Conservation (phyloP, 1,140 invertebrate species). For the Drosophila tani region DNA sequence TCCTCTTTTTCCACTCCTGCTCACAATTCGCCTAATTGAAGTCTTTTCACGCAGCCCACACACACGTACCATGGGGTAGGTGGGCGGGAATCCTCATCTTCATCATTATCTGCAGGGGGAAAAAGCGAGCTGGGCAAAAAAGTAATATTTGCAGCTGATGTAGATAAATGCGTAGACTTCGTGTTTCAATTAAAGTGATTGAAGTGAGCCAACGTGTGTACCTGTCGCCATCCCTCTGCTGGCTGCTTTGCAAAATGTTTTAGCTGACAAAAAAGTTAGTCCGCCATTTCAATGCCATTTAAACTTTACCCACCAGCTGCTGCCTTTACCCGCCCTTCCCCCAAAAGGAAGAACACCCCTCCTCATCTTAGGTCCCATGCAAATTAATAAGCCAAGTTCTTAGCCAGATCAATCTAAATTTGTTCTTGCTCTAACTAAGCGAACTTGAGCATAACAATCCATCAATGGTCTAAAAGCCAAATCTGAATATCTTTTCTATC, state of each 20-base stretch:
- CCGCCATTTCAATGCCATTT: constrained; percentile 54
- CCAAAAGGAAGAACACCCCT: too few relatives aligned
- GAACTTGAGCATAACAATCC: constrained; percentile 54
- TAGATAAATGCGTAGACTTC: constrained; percentile 83
- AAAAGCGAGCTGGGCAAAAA: constrained; percentile 35
- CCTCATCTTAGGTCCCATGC: constrained; percentile 24
- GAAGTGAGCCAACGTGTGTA: constrained; percentile 59
- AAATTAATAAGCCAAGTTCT: constrained; percentile 78
- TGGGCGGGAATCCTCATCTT: constrained; percentile 12
- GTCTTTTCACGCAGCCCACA: constrained; percentile 71
- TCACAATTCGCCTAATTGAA: constrained; percentile 77
- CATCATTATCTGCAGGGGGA: constrained; percentile 51
- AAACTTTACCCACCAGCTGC: constrained; percentile 63
- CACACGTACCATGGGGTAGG: constrained; percentile 19
- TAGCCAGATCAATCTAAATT: constrained; percentile 79
- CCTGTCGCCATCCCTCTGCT: not conserved
- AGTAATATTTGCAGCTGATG: constrained; percentile 81
- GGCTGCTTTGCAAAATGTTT: constrained; percentile 62
- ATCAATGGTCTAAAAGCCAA: constrained; percentile 46
- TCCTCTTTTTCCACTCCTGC: constrained; percentile 7
- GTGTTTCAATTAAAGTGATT: constrained; percentile 83
- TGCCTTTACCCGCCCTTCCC: constrained; percentile 8
- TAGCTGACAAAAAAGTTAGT: constrained; percentile 67
- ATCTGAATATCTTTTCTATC: constrained; percentile 44
- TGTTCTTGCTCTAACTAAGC: constrained; percentile 42